Evolutionary conservation across 1,140 invertebrate genomes (phyloP), one percentile per base, ranked within the genome.

Genomic region (Macrobrachium nipponense): DNA sequence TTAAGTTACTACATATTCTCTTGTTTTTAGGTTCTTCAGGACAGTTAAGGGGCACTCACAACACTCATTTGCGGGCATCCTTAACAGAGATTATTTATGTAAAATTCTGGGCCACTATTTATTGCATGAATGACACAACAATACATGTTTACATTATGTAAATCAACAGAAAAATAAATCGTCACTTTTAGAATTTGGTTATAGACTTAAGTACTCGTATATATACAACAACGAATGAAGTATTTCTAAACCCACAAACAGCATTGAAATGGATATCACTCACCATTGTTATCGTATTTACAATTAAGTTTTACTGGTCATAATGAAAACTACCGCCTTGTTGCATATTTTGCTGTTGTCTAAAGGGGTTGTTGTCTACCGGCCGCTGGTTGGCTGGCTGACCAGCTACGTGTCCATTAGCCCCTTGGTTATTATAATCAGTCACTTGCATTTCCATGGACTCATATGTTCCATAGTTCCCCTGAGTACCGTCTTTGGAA

Each of bases 401-500:
- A 44, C 83, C 79, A 89, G 91, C 84, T 90, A 90, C 89, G n/a
- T 89, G 88, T 11, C 87, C 89, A 51, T 89, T 89, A 18, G 79
- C 85, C 88, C 92, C 90, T 89, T 96, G 94, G 2, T 95, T 91
- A 88, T 94, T 95, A 94, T 27, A 92, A 90, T 23, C 91, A 90
- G 51, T 92, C 11, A 85, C 87, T 51, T 90, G 88, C 80, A 89
- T 87, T 51, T 90, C 88, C 70, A 89, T 88, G n/a, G 83, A 81
- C 60, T 87, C 72, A 62, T 89, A 89, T 44, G 88, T 87, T 6
- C 86, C 82, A 51, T 89, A 87, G 73, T 78, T 87, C 68, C 85
- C 86, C 72, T 87, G 81, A 0, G 61, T 79, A 18, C 90, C 6
- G 90, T 91, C 92, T 18, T 91, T 91, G 88, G 90, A 93, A 89